phyloP scores from a whole-genome alignment of 2,113 vertebrate genomes.

The Gopherus flavomarginatus region DNA sequence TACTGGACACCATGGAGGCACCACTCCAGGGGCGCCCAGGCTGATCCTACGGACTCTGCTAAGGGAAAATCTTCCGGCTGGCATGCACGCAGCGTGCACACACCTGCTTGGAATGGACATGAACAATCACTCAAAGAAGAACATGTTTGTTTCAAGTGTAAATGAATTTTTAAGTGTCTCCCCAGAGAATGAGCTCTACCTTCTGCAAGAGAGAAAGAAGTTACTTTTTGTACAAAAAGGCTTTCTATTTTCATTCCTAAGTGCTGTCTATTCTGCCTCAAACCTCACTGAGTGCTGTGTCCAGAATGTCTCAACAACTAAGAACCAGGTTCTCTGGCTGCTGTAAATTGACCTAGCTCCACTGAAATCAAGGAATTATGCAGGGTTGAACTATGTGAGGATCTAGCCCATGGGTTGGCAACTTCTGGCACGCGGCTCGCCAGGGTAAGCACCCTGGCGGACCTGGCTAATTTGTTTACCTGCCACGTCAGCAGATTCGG shows the following conservation, averaged over 20 bases:
- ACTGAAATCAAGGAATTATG: neutral
- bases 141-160: conserved; percentile 5
- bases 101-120: no score
- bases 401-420: neutral
- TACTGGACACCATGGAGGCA: no score
- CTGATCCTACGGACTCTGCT: no score
- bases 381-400: neutral
- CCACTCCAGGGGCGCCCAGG: no score
- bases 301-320: neutral
- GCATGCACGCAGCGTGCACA: no score
- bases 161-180: neutral
- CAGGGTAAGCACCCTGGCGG: no score
- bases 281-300: neutral
- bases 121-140: neutral
- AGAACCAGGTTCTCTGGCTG: neutral
- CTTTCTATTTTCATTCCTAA: neutral
- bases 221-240: neutral
- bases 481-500: no score
- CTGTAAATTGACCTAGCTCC: neutral
- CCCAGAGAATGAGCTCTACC: neutral
- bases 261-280: neutral
- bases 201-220: neutral
- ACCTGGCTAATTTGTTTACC: no score
- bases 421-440: no score
- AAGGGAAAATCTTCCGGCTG: no score